Conservation (phyloP, 2,113 vertebrate genomes). For the Rhombomys opimus region DNA sequence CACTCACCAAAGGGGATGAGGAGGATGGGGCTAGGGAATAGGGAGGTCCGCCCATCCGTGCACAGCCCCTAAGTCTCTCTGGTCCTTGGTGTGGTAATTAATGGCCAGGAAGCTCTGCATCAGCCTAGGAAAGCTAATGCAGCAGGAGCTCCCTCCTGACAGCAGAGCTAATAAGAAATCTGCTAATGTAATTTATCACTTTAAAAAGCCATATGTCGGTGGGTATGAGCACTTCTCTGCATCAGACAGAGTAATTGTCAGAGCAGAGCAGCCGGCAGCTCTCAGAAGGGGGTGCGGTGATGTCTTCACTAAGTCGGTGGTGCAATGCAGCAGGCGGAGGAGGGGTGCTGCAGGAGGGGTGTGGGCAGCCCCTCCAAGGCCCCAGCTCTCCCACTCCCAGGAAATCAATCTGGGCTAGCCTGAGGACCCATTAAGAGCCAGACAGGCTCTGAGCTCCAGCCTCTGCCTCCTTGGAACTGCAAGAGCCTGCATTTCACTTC, state of each 20-base stretch:
- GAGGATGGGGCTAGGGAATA: background rate
- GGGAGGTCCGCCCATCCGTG: background rate
- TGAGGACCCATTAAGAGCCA: background rate
- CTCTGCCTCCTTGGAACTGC: background rate
- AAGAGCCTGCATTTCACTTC: background rate
- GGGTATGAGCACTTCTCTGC: conserved; percentile 84
- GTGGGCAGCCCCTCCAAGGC: background rate
- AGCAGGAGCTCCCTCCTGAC: conserved; percentile 82
- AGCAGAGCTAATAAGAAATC: conserved; percentile 88
- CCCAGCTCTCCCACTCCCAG: background rate
- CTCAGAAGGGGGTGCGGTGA: conserved; percentile 86
- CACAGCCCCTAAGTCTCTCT: conserved; percentile 25
- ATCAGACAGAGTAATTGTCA: conserved; percentile 87
- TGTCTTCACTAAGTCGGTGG: conserved; percentile 89
- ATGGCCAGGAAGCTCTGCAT: conserved; percentile 51
- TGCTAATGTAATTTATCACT: conserved; percentile 88
- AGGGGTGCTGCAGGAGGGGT: conserved; percentile 9
- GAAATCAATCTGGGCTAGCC: conserved; percentile 33
- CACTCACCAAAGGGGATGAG: background rate
- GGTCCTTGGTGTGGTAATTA: conserved; percentile 71
- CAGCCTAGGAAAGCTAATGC: conserved; percentile 61
- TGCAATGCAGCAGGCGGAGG: conserved; percentile 89
- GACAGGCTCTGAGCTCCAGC: conserved; percentile 20
- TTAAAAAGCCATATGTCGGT: conserved; percentile 85
- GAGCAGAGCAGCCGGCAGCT: conserved; percentile 84